These are phyloP conservation scores for Maniola jurtina DNA, from an alignment of 1,140 invertebrate species.

Conservation along the genomic window DNA sequence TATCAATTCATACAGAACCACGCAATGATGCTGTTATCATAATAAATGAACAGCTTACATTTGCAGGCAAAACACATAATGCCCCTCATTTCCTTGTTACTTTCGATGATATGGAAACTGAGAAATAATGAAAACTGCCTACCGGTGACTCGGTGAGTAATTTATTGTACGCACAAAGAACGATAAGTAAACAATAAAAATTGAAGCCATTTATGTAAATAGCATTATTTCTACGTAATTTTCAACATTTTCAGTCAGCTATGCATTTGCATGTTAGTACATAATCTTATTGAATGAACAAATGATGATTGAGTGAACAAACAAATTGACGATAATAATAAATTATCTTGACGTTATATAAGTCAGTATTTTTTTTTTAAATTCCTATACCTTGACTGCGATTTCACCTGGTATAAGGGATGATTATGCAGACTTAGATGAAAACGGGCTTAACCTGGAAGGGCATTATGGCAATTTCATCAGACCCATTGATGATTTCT, in stretches of 20 bases:
- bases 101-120: conserved; percentile 48
- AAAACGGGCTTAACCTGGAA: too few relatives aligned
- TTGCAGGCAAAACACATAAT: conserved; percentile 51
- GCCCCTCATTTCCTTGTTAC: conserved; percentile 47
- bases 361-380: too few relatives aligned
- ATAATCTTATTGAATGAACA: background rate
- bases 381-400: too few relatives aligned
- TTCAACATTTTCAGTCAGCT: background rate
- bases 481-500: too few relatives aligned
- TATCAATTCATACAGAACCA: conserved; percentile 12
- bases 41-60: conserved; percentile 55
- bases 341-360: too few relatives aligned
- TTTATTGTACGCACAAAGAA: conserved; percentile 34
- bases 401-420: too few relatives aligned
- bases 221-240: conserved; percentile 21
- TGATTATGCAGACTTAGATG: too few relatives aligned
- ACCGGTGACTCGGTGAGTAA: conserved; percentile 32
- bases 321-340: too few relatives aligned
- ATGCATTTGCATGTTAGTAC: background rate
- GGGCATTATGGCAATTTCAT: too few relatives aligned
- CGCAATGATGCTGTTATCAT: conserved; percentile 48
- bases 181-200: conserved; percentile 27
- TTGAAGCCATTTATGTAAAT: conserved; percentile 28
- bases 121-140: conserved; percentile 39
- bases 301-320: background rate